phyloP scores from a whole-genome alignment of 92 coral and sea anemone species.

The Micromussa lordhowensis region DNA sequence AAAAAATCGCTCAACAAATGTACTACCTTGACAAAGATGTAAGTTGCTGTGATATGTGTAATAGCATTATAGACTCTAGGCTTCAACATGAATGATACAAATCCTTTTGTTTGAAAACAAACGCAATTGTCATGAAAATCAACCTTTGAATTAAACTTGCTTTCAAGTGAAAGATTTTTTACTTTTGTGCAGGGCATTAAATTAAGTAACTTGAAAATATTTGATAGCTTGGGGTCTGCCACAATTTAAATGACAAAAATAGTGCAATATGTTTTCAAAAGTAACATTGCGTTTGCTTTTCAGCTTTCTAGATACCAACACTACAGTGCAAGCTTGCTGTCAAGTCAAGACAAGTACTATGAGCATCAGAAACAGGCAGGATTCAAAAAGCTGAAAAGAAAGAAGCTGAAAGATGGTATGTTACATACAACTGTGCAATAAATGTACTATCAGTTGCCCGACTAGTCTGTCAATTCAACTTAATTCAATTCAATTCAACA shows the following conservation, averaged over 20 bases:
- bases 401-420: constrained; percentile 83
- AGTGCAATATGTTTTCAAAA: not conserved
- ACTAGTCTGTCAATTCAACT: too few relatives aligned
- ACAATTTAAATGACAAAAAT: not conserved
- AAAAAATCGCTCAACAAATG: constrained; percentile 75
- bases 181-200: too few relatives aligned
- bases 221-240: not conserved
- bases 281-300: too few relatives aligned
- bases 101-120: too few relatives aligned
- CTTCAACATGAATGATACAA: too few relatives aligned
- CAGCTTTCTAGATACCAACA: constrained; percentile 89
- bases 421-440: not conserved
- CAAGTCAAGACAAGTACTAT: constrained; percentile 85
- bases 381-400: constrained; percentile 79
- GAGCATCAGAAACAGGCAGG: constrained; percentile 87
- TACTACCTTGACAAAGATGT: constrained; percentile 85
- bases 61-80: not conserved
- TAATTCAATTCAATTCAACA: too few relatives aligned
- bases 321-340: constrained; percentile 86
- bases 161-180: too few relatives aligned
- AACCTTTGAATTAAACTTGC: too few relatives aligned
- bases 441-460: not conserved
- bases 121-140: too few relatives aligned
- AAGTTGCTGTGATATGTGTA: constrained; percentile 27
- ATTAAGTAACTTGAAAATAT: too few relatives aligned